Evolutionary conservation across 1,140 invertebrate species (phyloP).

Genomic region (Triops longicaudatus): DNA sequence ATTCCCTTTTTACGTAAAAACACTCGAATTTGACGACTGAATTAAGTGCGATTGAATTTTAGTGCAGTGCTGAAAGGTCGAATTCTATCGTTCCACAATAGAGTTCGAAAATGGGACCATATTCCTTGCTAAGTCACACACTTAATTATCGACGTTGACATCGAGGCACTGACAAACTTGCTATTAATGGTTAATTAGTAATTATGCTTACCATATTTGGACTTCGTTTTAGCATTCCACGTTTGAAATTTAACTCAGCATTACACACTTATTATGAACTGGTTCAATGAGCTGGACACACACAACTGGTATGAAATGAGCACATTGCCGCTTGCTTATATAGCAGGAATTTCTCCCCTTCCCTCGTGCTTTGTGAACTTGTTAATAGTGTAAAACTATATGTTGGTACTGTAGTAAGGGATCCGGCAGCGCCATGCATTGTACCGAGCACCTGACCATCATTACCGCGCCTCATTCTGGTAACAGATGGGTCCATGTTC

Average conservation of each 20-base stretch:
- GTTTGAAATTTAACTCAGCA: neutral
- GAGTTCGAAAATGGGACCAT: too few relatives aligned
- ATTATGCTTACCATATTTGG: too few relatives aligned
- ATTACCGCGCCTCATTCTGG: neutral
- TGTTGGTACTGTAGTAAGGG: neutral
- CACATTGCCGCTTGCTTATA: neutral
- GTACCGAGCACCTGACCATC: neutral
- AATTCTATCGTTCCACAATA: too few relatives aligned
- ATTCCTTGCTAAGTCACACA: too few relatives aligned
- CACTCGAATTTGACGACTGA: too few relatives aligned
- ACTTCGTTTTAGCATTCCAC: neutral
- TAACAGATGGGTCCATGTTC: conserved; percentile 11
- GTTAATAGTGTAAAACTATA: neutral
- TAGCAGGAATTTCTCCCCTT: neutral
- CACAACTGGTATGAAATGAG: neutral
- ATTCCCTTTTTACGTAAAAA: too few relatives aligned
- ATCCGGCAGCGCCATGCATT: neutral
- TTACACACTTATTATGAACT: neutral
- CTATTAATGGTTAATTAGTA: too few relatives aligned
- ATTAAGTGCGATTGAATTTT: too few relatives aligned
- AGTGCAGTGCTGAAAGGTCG: too few relatives aligned
- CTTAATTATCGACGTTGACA: too few relatives aligned
- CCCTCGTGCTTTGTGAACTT: neutral
- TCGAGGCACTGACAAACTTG: too few relatives aligned
- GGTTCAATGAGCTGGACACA: neutral